Evolutionary conservation across 2,888 invertebrate genomes (phyloP).

Genomic region (Apodemia duryi): DNA sequence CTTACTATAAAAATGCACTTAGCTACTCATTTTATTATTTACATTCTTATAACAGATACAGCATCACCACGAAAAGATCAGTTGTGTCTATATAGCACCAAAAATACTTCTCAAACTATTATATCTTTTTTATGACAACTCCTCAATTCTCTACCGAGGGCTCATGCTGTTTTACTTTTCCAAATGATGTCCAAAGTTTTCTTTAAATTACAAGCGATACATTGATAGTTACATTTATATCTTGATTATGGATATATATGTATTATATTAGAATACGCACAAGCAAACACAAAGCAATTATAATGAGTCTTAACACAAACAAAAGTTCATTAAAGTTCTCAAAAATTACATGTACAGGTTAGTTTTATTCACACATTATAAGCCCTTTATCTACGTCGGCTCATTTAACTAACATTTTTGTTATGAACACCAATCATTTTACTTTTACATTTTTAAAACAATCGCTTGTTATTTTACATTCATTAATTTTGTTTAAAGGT

Average conservation of each 20-base stretch:
- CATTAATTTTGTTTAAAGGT: no score
- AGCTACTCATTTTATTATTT: no score
- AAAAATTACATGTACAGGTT: neutral
- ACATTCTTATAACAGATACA: no score
- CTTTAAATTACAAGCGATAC: neutral
- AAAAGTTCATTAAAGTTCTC: conserved; percentile 1
- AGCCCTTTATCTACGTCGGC: conserved; percentile 1
- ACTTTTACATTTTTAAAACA: neutral
- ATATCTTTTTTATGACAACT: neutral
- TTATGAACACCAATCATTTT: conserved; percentile 4
- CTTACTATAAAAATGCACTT: no score
- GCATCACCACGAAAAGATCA: no score
- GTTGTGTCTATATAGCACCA: no score
- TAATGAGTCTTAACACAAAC: neutral
- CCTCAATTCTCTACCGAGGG: neutral
- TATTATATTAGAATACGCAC: neutral
- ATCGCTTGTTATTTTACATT: no score
- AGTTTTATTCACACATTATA: neutral
- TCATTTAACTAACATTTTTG: neutral
- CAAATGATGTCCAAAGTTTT: neutral
- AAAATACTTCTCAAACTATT: neutral
- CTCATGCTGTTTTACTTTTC: conserved; percentile 1
- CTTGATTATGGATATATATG: neutral
- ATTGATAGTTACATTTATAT: neutral
- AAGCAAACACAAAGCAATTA: neutral